Evolutionary conservation across 1,140 invertebrate species (phyloP).

Genomic region (Harpegnathos saltator): DNA sequence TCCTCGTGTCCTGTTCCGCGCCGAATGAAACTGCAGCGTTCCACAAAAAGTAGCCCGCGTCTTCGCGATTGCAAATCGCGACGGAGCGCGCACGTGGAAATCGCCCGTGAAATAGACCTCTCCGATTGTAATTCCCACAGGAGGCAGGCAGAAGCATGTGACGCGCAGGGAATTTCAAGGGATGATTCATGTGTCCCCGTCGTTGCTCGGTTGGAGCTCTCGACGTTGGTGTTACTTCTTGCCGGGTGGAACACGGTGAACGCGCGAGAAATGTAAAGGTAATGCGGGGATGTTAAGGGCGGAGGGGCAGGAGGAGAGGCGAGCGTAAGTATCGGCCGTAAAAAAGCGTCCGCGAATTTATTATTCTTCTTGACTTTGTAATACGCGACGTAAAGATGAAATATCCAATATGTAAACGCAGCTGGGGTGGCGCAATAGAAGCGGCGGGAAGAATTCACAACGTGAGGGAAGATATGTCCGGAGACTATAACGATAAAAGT

Average conservation of each 20-base stretch:
- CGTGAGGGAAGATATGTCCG: neutral
- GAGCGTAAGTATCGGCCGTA: neutral
- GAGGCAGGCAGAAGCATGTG: conserved; percentile 4
- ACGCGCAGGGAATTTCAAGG: conserved; percentile 28
- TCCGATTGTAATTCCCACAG: neutral
- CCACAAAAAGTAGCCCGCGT: conserved; percentile 23
- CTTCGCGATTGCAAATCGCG: conserved; percentile 21
- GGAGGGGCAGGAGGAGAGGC: neutral
- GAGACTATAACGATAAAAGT: neutral
- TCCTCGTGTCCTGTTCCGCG: neutral
- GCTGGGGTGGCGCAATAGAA: too few species aligned
- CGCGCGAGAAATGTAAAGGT: conserved; percentile 36
- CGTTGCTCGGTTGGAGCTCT: conserved; percentile 23
- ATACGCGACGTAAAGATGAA: conserved; percentile 4
- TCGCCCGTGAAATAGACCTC: neutral
- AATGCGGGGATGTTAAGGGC: neutral
- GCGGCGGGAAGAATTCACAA: neutral
- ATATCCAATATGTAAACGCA: neutral
- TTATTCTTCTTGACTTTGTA: conserved; percentile 37
- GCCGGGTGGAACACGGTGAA: neutral
- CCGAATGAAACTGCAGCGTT: neutral
- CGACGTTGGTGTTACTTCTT: neutral
- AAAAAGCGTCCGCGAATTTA: conserved; percentile 37
- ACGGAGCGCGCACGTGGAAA: conserved; percentile 3
- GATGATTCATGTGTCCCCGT: conserved; percentile 32